Base-by-base conservation (phyloP, 1,140 invertebrate genomes). In the Dolichoris vasculosae region DNA sequence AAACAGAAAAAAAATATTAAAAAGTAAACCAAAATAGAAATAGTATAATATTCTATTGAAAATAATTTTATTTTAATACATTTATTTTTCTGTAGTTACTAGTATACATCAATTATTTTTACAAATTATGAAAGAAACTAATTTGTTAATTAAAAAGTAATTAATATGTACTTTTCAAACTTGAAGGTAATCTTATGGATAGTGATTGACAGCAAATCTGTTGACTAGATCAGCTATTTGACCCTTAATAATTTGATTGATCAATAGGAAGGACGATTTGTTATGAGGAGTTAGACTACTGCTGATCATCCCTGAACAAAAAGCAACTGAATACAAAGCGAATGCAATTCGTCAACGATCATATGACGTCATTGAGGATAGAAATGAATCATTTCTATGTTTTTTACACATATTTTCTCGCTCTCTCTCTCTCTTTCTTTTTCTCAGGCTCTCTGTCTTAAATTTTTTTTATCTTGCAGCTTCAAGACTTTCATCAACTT, bases 401-500 rank as follows among this genome's bases (percentile, higher is more conserved):
- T 13, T 13, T 1, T 67, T 13, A 4, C 59, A 64, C 6, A 6
- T 30, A 30, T n/a, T 64, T 4, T 30, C 32, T 35, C 64, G 13
- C 64, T 35, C 64, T 35, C 64, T 35, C 59, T 64, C 59, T 64
- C 59, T 64, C 59, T 64, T n/a, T 64, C 59, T 64, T n/a, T 64
- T n/a, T 64, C 26, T 64, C 26, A 30, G 1, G n/a, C 59, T 64
- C 26, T 6, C 64, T 67, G 13, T 67, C 64, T 32, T 2, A 17
- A 17, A 17, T 17, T 13, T 17, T 55, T 55, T 55, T 55, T 55
- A 55, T 55, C 9, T 2, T 2, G 2, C 9, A 17, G 17, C 15
- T 55, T 17, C 11, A 17, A 9, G 15, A 17, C 51, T 11, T 55
- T 17, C 20, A 2, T n/a, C 20, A 2, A 17, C 17, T 55, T 55